A percentile compares a stretch with the other conserved stretches of the same genome.
Conservation (phyloP, 2,113 vertebrate species). For the Sander lucioperca region DNA sequence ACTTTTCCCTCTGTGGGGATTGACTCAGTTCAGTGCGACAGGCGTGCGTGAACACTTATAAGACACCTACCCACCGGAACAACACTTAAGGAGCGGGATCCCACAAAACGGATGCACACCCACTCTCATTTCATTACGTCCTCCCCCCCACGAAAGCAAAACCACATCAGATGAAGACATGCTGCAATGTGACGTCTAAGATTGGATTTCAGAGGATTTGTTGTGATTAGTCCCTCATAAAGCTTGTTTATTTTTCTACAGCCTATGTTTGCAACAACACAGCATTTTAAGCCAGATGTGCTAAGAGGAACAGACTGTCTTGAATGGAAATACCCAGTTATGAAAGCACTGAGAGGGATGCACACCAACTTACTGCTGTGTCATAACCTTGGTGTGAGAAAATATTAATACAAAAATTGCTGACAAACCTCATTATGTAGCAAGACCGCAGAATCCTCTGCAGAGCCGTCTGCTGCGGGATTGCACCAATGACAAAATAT, state of each 20-base stretch:
- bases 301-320: conserved; percentile 51
- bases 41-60: background rate
- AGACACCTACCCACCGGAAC: background rate
- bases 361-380: conserved; percentile 6
- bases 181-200: conserved; percentile 41
- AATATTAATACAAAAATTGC: conserved; percentile 32
- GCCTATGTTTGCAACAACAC: conserved; percentile 45
- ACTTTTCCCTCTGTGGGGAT: conserved; percentile 15
- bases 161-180: conserved; percentile 50
- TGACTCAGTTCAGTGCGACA: background rate
- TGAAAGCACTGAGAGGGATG: conserved; percentile 7
- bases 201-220: conserved; percentile 78
- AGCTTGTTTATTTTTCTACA: conserved; percentile 64
- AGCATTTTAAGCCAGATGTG: conserved; percentile 57
- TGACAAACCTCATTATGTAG: conserved; percentile 12
- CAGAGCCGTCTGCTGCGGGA: background rate
- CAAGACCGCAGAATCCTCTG: conserved; percentile 1
- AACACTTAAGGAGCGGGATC: background rate
- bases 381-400: conserved; percentile 47
- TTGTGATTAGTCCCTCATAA: conserved; percentile 61
- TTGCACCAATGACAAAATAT: background rate
- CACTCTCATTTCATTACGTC: conserved; percentile 1
- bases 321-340: conserved; percentile 30
- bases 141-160: conserved; percentile 42
- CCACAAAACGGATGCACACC: background rate